A percentile compares a stretch with the other conserved stretches of the same genome.
Evolutionary conservation across 2,113 vertebrate genomes (phyloP).

Genomic region (Tragelaphus scriptus): DNA sequence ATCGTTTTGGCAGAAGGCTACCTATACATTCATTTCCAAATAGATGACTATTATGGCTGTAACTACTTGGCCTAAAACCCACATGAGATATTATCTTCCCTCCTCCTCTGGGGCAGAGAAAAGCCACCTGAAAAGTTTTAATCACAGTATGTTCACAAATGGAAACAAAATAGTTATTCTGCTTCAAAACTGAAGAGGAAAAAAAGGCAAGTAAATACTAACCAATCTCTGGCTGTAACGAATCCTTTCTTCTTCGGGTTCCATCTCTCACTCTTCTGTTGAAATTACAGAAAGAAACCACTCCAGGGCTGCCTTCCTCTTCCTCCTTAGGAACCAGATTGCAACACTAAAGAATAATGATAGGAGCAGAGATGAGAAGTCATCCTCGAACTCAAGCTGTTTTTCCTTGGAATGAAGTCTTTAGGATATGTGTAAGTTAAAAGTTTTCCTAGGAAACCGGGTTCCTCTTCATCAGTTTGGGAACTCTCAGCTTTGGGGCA

Average conservation of each 20-base stretch:
- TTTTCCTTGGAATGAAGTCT: not conserved
- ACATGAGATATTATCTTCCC: not conserved
- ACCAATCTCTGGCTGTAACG: constrained; percentile 98
- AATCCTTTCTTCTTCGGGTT: constrained; percentile 90
- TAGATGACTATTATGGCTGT: not conserved
- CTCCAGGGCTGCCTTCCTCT: constrained; percentile 82
- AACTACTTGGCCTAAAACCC: not conserved
- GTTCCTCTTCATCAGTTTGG: not conserved
- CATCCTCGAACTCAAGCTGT: not conserved
- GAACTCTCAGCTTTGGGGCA: constrained; percentile 1
- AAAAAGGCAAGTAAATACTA: constrained; percentile 70
- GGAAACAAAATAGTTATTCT: constrained; percentile 36
- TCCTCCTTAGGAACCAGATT: constrained; percentile 78
- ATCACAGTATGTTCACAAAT: constrained; percentile 23
- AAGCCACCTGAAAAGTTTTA: constrained; percentile 41
- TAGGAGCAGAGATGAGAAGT: not conserved
- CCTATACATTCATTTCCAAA: not conserved
- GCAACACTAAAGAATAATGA: constrained; percentile 60
- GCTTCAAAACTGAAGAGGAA: not conserved
- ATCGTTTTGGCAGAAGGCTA: constrained; percentile 9
- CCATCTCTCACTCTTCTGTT: constrained; percentile 83
- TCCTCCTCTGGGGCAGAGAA: not conserved
- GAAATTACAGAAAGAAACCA: constrained; percentile 80
- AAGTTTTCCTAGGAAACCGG: not conserved
- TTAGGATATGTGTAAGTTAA: not conserved